Percentiles rank a stretch among this genome's conserved stretches.
These are phyloP conservation scores for Philopotamus ludificatus DNA, from an alignment of 1,140 invertebrate genomes.

Conservation along the genomic window DNA sequence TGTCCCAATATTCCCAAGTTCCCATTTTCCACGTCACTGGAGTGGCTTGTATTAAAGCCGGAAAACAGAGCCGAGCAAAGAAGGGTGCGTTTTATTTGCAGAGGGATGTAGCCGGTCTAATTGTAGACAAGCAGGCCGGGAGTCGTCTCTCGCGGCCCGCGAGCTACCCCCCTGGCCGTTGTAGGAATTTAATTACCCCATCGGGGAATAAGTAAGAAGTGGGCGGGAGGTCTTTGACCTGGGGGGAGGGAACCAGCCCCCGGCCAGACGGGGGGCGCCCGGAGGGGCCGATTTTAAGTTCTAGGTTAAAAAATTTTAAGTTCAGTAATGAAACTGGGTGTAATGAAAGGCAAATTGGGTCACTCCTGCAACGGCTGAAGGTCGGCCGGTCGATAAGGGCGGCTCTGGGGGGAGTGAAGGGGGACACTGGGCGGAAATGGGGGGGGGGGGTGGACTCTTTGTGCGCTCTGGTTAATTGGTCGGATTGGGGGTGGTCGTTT, in stretches of 20 bases:
- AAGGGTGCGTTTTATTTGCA: constrained; percentile 41
- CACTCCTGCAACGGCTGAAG: constrained; percentile 35
- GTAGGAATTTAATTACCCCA: constrained; percentile 42
- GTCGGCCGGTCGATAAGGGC: constrained; percentile 38
- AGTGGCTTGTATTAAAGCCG: constrained; percentile 27
- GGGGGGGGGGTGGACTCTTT: not conserved
- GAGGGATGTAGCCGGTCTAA: constrained; percentile 32
- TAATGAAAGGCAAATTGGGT: constrained; percentile 40
- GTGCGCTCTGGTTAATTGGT: constrained; percentile 14
- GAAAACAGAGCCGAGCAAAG: constrained; percentile 38
- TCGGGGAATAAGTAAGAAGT: constrained; percentile 28
- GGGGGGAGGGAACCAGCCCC: not conserved
- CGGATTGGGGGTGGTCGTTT: constrained; percentile 17
- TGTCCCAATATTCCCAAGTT: no score
- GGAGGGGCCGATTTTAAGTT: constrained; percentile 38
- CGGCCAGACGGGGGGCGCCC: constrained; percentile 18
- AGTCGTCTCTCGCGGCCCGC: constrained; percentile 7
- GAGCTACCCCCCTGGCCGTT: constrained; percentile 27
- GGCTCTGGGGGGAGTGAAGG: not conserved
- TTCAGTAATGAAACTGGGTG: constrained; percentile 41
- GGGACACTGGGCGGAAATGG: not conserved
- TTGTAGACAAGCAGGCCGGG: constrained; percentile 13
- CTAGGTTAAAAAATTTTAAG: constrained; percentile 41
- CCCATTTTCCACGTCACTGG: constrained; percentile 14
- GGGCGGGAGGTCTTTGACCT: constrained; percentile 12